A percentile compares a stretch with the other conserved stretches of the same genome.
These are phyloP conservation scores for Murina feae DNA, from an alignment of 2,113 vertebrate genomes.

Conservation along the genomic window DNA sequence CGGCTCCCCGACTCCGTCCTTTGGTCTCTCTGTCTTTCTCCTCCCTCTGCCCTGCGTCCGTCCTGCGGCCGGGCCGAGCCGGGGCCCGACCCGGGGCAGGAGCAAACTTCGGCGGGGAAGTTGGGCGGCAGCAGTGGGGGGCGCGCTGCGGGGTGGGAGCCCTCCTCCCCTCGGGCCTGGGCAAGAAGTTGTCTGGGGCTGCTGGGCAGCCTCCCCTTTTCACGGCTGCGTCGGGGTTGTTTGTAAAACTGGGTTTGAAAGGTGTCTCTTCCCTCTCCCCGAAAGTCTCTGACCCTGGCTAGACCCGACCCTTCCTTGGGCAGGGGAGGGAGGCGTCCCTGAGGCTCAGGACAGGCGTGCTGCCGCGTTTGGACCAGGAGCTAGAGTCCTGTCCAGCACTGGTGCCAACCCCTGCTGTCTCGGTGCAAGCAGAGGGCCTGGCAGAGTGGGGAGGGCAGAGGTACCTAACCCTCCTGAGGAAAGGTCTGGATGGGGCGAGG, in stretches of 20 bases:
- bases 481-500: conserved; percentile 2
- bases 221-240: not conserved
- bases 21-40: conserved; percentile 16
- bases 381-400: not conserved
- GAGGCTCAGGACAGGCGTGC: not conserved
- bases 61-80: not conserved
- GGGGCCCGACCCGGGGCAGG: conserved; percentile 10
- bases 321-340: not conserved
- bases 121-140: conserved; percentile 41
- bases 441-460: not conserved
- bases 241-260: conserved; percentile 34
- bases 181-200: conserved; percentile 56
- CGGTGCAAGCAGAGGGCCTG: not conserved
- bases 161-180: not conserved
- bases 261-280: not conserved
- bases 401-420: not conserved
- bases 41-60: conserved; percentile 16
- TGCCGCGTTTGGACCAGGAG: not conserved
- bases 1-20: conserved; percentile 13
- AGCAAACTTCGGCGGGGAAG: conserved; percentile 73
- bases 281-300: not conserved
- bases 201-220: not conserved
- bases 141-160: not conserved
- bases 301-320: not conserved
- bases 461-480: not conserved